phyloP scores from a whole-genome alignment of 2,888 invertebrate species.

The Anthophora plumipes region DNA sequence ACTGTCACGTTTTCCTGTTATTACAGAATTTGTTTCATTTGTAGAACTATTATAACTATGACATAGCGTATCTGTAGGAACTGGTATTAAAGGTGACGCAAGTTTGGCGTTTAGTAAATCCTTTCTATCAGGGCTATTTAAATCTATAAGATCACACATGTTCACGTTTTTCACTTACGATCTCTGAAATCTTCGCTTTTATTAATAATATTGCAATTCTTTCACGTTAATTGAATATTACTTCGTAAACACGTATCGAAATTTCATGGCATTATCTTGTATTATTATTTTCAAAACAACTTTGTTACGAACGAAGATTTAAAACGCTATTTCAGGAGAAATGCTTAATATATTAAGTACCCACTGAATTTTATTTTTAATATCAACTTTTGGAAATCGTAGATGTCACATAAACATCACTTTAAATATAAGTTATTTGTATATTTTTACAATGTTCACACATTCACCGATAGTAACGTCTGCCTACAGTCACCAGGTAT shows the following conservation, averaged over 20 bases:
- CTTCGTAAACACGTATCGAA: conserved; percentile 11
- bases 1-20: conserved; percentile 67
- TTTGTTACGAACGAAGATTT: conserved; percentile 16
- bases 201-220: neutral
- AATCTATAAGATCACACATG: conserved; percentile 81
- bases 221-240: conserved; percentile 8
- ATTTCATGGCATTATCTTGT: conserved; percentile 16
- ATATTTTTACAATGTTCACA: conserved; percentile 19
- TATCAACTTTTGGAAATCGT: neutral
- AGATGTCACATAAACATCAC: neutral
- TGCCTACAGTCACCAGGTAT: conserved; percentile 40
- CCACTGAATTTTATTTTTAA: neutral
- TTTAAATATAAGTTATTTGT: conserved; percentile 15
- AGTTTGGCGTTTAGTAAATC: conserved; percentile 64
- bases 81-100: conserved; percentile 78
- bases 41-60: conserved; percentile 26
- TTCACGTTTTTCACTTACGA: neutral
- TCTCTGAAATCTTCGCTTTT: neutral
- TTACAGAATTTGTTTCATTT: conserved; percentile 10
- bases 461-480: conserved; percentile 22
- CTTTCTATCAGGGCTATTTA: conserved; percentile 75
- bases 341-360: conserved; percentile 5
- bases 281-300: conserved; percentile 15
- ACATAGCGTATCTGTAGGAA: conserved; percentile 55
- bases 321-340: neutral